phyloP scores from a whole-genome alignment of 1,140 invertebrate genomes.

The Saccostrea glomerata region DNA sequence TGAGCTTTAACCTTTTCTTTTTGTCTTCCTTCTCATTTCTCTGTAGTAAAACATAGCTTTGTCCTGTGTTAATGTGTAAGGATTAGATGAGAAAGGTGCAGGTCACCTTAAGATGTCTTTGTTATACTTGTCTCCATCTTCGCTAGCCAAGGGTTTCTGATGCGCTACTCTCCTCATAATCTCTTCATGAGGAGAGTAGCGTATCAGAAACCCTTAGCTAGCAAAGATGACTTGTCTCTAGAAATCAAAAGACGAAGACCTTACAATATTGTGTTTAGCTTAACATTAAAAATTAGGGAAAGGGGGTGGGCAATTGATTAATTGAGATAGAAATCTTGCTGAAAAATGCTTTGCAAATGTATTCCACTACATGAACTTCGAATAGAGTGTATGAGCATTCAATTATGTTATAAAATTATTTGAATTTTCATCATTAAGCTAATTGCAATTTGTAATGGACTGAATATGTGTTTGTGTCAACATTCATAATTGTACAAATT shows the following conservation, averaged over 20 bases:
- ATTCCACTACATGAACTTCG: no score
- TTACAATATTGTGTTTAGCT: constrained; percentile 18
- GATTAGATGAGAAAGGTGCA: not conserved
- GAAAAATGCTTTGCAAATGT: no score
- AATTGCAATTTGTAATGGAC: constrained; percentile 38
- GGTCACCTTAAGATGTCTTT: not conserved
- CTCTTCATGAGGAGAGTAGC: no score
- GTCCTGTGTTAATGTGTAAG: not conserved
- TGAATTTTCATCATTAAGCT: constrained; percentile 16
- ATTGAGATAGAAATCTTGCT: no score
- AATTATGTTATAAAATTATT: not conserved
- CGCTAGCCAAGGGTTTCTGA: no score
- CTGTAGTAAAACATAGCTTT: no score
- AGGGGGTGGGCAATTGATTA: no score
- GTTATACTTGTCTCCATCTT: no score
- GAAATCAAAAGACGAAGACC: not conserved
- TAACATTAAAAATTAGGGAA: not conserved
- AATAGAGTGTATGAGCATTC: not conserved
- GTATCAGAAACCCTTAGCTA: no score
- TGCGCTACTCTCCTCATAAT: no score
- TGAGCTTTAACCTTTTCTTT: not conserved
- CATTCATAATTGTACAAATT: not conserved
- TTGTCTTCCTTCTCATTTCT: no score
- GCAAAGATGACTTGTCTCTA: no score
- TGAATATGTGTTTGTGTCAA: constrained; percentile 27